These are phyloP conservation scores for Delphinus delphis DNA, from an alignment of 2,113 vertebrate genomes.

Conservation along the genomic window DNA sequence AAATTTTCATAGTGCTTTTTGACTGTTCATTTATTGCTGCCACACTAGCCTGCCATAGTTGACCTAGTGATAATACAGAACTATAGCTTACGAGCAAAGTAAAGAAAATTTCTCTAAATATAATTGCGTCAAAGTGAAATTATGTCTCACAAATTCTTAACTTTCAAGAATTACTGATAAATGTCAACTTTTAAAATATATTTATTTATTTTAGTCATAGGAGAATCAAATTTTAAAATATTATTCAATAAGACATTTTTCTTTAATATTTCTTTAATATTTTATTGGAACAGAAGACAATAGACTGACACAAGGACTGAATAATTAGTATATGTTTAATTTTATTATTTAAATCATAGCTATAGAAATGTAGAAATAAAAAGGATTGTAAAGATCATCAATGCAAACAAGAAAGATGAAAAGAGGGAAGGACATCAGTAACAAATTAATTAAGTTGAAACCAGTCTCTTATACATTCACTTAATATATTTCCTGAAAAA, in stretches of 20 bases:
- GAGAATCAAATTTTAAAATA: not conserved
- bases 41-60: not conserved
- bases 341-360: not conserved
- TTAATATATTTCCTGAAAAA: not conserved
- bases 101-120: not conserved
- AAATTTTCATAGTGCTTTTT: not conserved
- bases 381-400: not conserved
- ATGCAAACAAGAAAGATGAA: not conserved
- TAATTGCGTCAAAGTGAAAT: not conserved
- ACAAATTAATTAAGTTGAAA: not conserved
- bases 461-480: rapidly evolving
- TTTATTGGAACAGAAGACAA: not conserved
- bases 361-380: not conserved
- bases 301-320: not conserved
- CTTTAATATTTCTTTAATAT: not conserved
- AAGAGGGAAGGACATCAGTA: not conserved
- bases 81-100: not conserved
- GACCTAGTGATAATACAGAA: not conserved
- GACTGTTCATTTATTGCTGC: not conserved
- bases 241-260: not conserved
- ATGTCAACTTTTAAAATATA: not conserved
- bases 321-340: not conserved
- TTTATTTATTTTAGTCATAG: not conserved
- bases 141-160: not conserved
- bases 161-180: not conserved